phyloP scores from a whole-genome alignment of 2,113 vertebrate genomes.

The Tyto alba region DNA sequence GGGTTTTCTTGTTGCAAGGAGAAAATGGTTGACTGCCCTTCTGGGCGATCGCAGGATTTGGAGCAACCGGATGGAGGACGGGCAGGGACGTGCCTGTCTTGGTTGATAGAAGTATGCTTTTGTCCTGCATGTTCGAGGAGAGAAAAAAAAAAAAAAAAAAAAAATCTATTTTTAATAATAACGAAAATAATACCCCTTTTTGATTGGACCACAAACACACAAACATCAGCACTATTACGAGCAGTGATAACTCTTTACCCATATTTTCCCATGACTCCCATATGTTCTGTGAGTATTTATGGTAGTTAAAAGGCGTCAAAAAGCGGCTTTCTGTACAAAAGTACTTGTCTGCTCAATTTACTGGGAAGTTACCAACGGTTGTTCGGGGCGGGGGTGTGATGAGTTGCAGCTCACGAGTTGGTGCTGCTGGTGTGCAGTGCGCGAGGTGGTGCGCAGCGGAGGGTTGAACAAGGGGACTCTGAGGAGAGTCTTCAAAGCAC shows the following conservation, averaged over 20 bases:
- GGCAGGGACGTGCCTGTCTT: neutral
- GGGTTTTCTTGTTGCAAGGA: neutral
- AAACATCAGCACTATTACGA: neutral
- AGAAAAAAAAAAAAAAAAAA: neutral
- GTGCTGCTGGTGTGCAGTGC: neutral
- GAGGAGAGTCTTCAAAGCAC: neutral
- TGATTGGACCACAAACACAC: neutral
- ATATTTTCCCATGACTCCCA: neutral
- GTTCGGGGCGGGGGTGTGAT: neutral
- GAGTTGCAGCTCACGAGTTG: accelerated
- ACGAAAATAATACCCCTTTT: neutral
- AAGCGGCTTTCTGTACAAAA: neutral
- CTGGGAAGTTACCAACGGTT: neutral
- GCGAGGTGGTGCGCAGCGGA: accelerated
- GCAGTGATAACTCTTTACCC: neutral
- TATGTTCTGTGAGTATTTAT: neutral
- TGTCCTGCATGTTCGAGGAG: neutral
- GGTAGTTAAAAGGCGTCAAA: neutral
- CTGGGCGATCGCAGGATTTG: neutral
- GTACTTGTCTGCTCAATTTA: neutral
- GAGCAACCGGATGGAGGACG: neutral
- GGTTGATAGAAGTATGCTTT: neutral
- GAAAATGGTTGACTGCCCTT: neutral
- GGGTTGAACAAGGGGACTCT: neutral
- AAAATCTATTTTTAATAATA: neutral